Base-by-base conservation (phyloP, 2,888 invertebrate species). In the Melieria omissa region DNA sequence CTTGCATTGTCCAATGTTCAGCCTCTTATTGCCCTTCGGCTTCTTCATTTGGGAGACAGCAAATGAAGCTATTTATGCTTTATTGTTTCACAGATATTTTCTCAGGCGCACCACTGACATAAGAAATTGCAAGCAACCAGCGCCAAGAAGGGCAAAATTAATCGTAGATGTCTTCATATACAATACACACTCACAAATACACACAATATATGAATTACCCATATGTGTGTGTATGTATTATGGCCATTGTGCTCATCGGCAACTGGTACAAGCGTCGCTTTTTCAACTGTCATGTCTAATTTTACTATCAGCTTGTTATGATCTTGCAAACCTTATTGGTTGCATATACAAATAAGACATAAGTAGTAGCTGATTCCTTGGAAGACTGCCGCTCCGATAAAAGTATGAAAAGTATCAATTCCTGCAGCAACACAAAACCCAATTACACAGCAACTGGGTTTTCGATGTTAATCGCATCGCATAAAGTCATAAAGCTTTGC, bases 21-120 rank as follows among this genome's bases (percentile, higher is more conserved):
- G 29, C 29, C 29, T 29, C 29, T 29, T 29, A 29, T 29, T 29
- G 29, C 29, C 29, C 29, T 29, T 29, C 29, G 29, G 29, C 29
- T 29, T 29, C 29, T 29, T 29, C 29, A 29, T 29, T 29, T 29
- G 29, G 14, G 4, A 61, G 44, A 55, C 42, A 62, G 46, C 65
- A 73, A 71, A 73, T 73, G 68, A 71, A 73, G 73, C 73, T 68
- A 73, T 73, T 73, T 71, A 71, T 46, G 67, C 68, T 61, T 57
- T 68, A 70, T 66, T 70, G 62, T 73, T 72, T 71, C 60, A 61
- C 46, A 45, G 54, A 54, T 7, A 65, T 60, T 61, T 71, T 60
- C 65, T 71, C 55, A 52, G 29, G 29, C 29, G 29, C 29, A 29
- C 29, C 29, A 29, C 29, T 29, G 29, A 29, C 29, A 29, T 29